Evolutionary conservation across 2,797 vertebrate genomes (phyloP).

Genomic region (Agapornis canus): DNA sequence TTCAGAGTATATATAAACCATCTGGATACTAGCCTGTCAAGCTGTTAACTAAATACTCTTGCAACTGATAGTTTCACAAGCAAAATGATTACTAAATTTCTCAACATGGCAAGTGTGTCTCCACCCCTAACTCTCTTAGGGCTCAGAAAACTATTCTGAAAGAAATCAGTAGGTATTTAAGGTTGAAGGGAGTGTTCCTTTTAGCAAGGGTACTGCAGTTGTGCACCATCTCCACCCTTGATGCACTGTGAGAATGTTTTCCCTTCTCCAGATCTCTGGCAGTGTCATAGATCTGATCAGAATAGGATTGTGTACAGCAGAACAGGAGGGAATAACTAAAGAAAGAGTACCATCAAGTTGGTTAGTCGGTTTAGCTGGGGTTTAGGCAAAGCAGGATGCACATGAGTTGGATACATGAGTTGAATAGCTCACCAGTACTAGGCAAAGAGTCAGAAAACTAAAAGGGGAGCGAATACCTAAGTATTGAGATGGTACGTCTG

Average conservation of each 20-base stretch:
- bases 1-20: fast-evolving
- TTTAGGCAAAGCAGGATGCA: not conserved
- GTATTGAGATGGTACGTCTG: not conserved
- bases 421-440: not conserved
- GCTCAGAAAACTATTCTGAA: not conserved
- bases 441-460: not conserved
- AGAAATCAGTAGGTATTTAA: not conserved
- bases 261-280: not conserved
- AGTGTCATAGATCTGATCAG: not conserved
- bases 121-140: not conserved
- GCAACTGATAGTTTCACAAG: not conserved
- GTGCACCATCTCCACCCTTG: not conserved
- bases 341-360: not conserved
- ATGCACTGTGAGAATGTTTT: not conserved
- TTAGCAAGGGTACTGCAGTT: not conserved
- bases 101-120: not conserved
- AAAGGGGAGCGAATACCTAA: not conserved
- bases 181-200: not conserved
- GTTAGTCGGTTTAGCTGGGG: not conserved
- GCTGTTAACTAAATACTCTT: not conserved
- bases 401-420: not conserved
- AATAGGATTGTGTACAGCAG: not conserved
- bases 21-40: not conserved
- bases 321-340: not conserved
- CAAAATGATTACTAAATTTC: not conserved